A percentile compares a stretch with the other conserved stretches of the same genome.
phyloP scores from a whole-genome alignment of 2,797 vertebrate genomes.

The Cynopterus sphinx region DNA sequence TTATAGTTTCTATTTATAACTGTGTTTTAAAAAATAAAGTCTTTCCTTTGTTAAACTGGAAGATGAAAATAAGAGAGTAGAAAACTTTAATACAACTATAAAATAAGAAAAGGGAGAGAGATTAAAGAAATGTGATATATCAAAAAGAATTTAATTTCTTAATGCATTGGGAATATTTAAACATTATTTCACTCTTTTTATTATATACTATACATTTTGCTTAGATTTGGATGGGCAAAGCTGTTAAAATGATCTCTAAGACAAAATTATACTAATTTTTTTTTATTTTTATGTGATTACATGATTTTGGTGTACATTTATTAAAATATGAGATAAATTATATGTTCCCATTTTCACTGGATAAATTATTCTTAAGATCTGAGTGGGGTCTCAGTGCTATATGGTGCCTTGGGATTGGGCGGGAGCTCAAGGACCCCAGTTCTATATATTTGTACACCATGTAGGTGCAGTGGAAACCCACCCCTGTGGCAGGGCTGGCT shows the following conservation, averaged over 20 bases:
- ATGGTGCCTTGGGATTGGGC: rapidly evolving
- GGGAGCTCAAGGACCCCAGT: background rate
- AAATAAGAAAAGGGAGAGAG: background rate
- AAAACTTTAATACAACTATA: background rate
- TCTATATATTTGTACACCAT: rapidly evolving
- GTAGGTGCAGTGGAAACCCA: background rate
- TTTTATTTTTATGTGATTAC: background rate
- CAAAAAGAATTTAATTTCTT: background rate
- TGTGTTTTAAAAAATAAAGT: background rate
- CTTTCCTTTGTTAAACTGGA: background rate
- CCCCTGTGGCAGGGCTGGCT: rapidly evolving
- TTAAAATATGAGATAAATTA: background rate
- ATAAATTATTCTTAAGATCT: background rate
- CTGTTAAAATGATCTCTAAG: background rate
- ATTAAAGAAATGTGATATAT: background rate
- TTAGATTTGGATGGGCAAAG: background rate
- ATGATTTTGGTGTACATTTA: background rate
- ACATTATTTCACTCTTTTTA: background rate
- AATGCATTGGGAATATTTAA: background rate
- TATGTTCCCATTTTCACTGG: background rate
- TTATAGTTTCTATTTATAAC: background rate
- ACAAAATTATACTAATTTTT: background rate
- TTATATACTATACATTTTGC: background rate
- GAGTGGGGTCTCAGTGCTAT: rapidly evolving
- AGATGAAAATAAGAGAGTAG: background rate